Evolutionary conservation across 2,888 invertebrate species (phyloP).

Genomic region (Clivina fossor): DNA sequence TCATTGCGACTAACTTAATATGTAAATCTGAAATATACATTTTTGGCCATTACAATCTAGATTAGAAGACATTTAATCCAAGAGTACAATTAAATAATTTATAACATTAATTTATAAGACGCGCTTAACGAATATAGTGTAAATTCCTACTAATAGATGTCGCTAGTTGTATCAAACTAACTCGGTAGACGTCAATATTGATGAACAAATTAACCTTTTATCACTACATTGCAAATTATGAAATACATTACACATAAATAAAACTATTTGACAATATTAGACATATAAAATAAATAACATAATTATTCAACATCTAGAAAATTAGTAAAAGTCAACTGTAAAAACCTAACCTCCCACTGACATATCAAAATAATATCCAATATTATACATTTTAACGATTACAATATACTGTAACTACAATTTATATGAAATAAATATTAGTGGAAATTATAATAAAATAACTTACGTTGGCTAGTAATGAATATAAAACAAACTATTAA

Average conservation of each 20-base stretch:
- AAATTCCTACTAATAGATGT: slow-evolving; percentile 23
- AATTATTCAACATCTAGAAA: not conserved
- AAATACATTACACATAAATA: not conserved
- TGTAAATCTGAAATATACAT: too few species aligned
- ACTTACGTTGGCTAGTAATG: slow-evolving; percentile 23
- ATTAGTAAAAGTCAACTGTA: not conserved
- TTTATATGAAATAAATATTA: not conserved
- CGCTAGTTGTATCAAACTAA: slow-evolving; percentile 18
- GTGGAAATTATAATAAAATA: slow-evolving; percentile 3
- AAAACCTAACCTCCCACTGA: slow-evolving; percentile 22
- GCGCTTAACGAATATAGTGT: too few species aligned
- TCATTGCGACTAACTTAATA: too few species aligned
- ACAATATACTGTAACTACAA: too few species aligned
- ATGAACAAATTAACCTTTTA: slow-evolving; percentile 1
- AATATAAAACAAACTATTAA: slow-evolving; percentile 19
- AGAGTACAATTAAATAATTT: too few species aligned
- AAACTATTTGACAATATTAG: not conserved
- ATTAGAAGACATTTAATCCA: too few species aligned
- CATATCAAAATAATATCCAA: not conserved
- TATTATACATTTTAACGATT: slow-evolving; percentile 1
- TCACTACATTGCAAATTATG: not conserved
- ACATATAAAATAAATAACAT: not conserved
- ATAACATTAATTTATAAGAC: too few species aligned
- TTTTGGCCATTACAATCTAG: too few species aligned
- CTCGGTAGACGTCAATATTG: slow-evolving; percentile 11